Percentiles rank a stretch among this genome's conserved stretches.
phyloP scores from a whole-genome alignment of 2,797 vertebrate species.

The Parauchenoglanis ngamensis region DNA sequence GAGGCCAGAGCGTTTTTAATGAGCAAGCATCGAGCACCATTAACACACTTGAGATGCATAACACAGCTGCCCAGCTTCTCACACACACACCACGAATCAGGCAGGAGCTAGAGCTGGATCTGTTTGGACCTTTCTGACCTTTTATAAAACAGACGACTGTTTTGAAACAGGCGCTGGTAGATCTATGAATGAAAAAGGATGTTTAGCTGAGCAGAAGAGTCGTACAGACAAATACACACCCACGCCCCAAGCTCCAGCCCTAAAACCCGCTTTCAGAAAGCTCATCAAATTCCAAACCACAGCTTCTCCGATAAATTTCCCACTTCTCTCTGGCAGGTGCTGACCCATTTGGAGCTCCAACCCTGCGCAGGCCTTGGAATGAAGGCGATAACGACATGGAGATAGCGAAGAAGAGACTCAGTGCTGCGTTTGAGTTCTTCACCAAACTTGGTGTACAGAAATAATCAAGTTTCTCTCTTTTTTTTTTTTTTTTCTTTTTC shows the following conservation, averaged over 20 bases:
- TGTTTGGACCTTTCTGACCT: slow-evolving; percentile 4
- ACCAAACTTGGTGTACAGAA: slow-evolving; percentile 71
- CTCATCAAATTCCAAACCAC: not conserved
- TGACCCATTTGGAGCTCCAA: slow-evolving; percentile 70
- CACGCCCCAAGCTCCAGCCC: not conserved
- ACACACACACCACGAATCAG: slow-evolving; percentile 12
- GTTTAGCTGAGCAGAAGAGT: not conserved
- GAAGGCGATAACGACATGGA: slow-evolving; percentile 65
- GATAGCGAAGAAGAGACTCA: slow-evolving; percentile 66
- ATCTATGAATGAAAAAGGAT: too few species aligned
- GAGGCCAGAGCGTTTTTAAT: slow-evolving; percentile 32
- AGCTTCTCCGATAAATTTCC: not conserved
- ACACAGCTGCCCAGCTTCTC: slow-evolving; percentile 42
- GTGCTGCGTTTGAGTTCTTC: slow-evolving; percentile 75
- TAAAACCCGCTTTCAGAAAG: not conserved
- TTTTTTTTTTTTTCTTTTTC: not conserved
- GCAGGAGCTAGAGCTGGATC: not conserved
- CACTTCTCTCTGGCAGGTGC: slow-evolving; percentile 60
- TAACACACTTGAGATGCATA: slow-evolving; percentile 33
- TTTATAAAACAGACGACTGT: not conserved
- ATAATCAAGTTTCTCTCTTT: not conserved
- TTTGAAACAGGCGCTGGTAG: not conserved
- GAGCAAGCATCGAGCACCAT: slow-evolving; percentile 21
- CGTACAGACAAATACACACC: not conserved
- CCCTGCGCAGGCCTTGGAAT: slow-evolving; percentile 67